A percentile compares a stretch with the other conserved stretches of the same genome.
phyloP scores from a whole-genome alignment of 2,888 invertebrate species.

The Parasteatoda lunata region DNA sequence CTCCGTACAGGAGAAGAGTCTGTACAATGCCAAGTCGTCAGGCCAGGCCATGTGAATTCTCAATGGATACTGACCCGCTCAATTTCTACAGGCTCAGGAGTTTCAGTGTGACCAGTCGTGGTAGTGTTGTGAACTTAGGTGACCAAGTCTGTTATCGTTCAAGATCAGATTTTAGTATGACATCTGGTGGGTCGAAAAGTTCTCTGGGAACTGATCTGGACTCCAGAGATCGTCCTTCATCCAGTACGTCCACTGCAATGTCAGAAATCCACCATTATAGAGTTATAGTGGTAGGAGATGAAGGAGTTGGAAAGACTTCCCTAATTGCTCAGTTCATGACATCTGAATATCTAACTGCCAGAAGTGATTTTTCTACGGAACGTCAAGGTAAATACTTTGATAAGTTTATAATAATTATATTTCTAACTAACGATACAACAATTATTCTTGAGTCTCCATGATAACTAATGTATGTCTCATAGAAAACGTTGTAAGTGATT shows the following conservation, averaged over 20 bases:
- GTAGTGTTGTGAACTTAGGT: conserved; percentile 57
- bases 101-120: conserved; percentile 60
- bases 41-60: not conserved
- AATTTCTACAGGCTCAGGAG: conserved; percentile 54
- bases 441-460: no score
- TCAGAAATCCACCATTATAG: conserved; percentile 39
- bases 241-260: conserved; percentile 47
- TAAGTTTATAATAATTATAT: no score
- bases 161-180: conserved; percentile 52
- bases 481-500: no score
- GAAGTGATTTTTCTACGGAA: conserved; percentile 48
- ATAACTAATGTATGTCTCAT: no score
- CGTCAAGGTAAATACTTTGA: conserved; percentile 39
- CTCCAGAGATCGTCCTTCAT: conserved; percentile 54
- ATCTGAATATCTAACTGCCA: conserved; percentile 59
- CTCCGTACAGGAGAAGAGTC: conserved; percentile 50
- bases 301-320: conserved; percentile 57
- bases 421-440: no score
- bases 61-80: conserved; percentile 1
- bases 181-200: conserved; percentile 26
- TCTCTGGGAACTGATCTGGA: conserved; percentile 27
- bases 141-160: conserved; percentile 56
- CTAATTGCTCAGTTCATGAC: conserved; percentile 66
- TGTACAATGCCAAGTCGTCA: conserved; percentile 58
- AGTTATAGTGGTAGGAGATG: conserved; percentile 55